Percentiles rank a stretch among this genome's conserved stretches.
Evolutionary conservation across 2,888 invertebrate species (phyloP).

Genomic region (Meiosimyza decipiens): DNA sequence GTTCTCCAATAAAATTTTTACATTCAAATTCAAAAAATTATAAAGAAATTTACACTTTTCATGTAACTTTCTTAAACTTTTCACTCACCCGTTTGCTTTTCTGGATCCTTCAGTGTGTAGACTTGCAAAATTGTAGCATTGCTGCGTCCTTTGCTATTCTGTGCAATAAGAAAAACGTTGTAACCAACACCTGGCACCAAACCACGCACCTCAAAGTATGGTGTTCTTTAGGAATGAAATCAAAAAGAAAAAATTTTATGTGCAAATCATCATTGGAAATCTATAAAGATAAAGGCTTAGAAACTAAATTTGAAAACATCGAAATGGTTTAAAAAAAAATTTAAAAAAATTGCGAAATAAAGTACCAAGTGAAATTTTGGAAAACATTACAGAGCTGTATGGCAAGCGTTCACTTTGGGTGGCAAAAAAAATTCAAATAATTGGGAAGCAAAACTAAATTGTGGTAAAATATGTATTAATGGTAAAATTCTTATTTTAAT

Average conservation of each 20-base stretch:
- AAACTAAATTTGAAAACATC: constrained; percentile 26
- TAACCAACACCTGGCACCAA: constrained; percentile 77
- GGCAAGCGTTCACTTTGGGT: too few species aligned
- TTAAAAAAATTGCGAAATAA: too few species aligned
- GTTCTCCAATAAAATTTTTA: too few species aligned
- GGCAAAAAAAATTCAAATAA: constrained; percentile 26
- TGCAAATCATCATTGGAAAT: too few species aligned
- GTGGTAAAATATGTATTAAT: too few species aligned
- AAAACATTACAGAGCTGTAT: too few species aligned
- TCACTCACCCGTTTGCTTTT: constrained; percentile 75
- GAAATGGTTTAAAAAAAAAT: constrained; percentile 23
- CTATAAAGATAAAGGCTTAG: too few species aligned
- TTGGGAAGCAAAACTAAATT: neutral
- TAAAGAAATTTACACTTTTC: constrained; percentile 26
- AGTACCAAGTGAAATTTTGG: too few species aligned
- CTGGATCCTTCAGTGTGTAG: constrained; percentile 79
- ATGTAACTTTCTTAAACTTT: too few species aligned
- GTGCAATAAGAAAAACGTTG: constrained; percentile 76
- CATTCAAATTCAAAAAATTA: constrained; percentile 11
- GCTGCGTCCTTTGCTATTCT: constrained; percentile 79
- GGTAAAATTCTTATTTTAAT: too few species aligned
- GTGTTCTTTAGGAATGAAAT: constrained; percentile 61
- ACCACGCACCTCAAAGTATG: constrained; percentile 75
- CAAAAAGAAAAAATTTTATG: neutral
- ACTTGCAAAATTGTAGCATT: constrained; percentile 74